Percentiles rank a stretch among this genome's conserved stretches.
phyloP scores from a whole-genome alignment of 2,113 vertebrate species.

The Cyphomyrus discorhynchus region DNA sequence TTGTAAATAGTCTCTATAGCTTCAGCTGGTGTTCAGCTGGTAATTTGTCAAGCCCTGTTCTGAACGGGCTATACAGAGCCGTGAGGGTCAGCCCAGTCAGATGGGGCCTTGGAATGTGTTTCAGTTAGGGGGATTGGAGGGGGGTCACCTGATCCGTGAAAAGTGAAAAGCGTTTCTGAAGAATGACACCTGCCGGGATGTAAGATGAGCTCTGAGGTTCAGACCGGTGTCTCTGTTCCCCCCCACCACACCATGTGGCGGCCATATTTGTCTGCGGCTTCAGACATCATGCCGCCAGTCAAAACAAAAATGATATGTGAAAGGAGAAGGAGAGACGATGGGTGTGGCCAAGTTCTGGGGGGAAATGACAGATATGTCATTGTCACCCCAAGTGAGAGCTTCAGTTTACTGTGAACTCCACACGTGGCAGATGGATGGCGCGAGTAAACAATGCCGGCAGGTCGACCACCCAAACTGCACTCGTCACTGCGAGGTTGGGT shows the following conservation, averaged over 20 bases:
- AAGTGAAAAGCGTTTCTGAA: slow-evolving; percentile 11
- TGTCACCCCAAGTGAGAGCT: neutral
- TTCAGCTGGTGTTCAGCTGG: neutral
- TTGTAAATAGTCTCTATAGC: neutral
- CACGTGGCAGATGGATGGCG: neutral
- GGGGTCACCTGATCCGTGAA: neutral
- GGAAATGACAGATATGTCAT: neutral
- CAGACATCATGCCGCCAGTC: neutral
- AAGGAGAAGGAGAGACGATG: neutral
- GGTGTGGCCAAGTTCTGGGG: neutral
- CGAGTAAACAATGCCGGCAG: neutral
- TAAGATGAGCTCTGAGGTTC: slow-evolving; percentile 25
- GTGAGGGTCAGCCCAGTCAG: neutral
- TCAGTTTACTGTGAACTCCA: neutral
- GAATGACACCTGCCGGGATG: neutral
- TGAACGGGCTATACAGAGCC: neutral
- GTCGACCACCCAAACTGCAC: neutral
- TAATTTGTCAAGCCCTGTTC: neutral
- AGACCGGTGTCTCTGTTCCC: neutral
- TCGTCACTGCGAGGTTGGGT: neutral
- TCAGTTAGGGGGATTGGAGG: neutral
- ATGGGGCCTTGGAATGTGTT: neutral
- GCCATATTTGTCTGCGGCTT: neutral
- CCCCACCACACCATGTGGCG: neutral
- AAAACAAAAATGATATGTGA: neutral